These are phyloP conservation scores for Peromyscus melanophrys DNA, from an alignment of 2,797 vertebrate species.

Conservation along the genomic window DNA sequence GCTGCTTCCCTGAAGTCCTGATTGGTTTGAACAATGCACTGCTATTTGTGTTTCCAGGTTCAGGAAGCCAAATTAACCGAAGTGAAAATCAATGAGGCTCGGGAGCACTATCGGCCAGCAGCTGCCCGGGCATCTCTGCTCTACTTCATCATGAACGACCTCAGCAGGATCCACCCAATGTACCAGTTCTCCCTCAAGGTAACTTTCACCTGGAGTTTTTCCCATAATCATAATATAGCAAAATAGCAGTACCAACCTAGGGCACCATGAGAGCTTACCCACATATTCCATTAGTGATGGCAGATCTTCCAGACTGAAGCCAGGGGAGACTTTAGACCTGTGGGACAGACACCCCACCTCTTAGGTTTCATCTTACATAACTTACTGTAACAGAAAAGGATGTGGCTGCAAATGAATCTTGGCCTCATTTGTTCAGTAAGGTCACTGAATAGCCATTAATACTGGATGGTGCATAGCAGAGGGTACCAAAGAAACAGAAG, in stretches of 20 bases:
- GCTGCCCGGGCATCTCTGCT: conserved; percentile 95
- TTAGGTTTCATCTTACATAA: not conserved
- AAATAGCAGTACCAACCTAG: accelerated
- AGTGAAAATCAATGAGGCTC: conserved; percentile 95
- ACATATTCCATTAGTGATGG: not conserved
- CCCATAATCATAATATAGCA: not conserved
- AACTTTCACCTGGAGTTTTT: not conserved
- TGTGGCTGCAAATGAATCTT: not conserved
- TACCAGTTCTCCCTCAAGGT: conserved; percentile 99
- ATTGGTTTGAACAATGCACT: not conserved
- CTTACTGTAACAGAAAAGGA: not conserved
- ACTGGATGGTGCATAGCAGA: not conserved
- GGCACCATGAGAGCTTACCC: not conserved
- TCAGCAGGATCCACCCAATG: conserved; percentile 97
- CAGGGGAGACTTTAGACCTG: not conserved
- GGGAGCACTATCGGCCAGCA: conserved; percentile 95
- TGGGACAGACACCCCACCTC: not conserved
- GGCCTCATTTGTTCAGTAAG: not conserved
- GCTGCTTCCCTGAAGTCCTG: not conserved
- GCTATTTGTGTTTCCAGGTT: conserved; percentile 89
- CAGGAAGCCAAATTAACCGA: conserved; percentile 96
- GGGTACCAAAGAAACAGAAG: not conserved
- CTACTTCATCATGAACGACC: conserved; percentile 97
- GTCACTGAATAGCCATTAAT: not conserved
- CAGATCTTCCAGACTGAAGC: not conserved